Conservation (phyloP, 2,888 invertebrate genomes). For the Scaptomyza parva region DNA sequence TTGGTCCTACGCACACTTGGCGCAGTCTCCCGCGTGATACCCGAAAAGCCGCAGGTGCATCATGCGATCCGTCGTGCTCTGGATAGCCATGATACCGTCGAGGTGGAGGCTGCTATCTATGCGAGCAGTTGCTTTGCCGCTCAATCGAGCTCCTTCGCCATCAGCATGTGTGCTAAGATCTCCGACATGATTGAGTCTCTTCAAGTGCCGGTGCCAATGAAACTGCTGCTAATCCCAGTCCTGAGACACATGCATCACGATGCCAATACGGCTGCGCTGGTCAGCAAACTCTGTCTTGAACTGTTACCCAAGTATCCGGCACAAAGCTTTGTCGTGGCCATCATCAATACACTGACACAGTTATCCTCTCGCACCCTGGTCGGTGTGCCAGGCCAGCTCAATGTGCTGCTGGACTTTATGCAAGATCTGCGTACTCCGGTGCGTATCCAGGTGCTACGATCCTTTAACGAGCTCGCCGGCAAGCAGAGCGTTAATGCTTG, state of each 20-base stretch:
- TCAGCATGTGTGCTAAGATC: constrained; percentile 97
- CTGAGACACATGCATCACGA: constrained; percentile 97
- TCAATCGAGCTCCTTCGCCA: constrained; percentile 97
- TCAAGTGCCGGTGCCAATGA: constrained; percentile 96
- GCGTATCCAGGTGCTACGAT: constrained; percentile 88
- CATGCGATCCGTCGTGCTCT: constrained; percentile 96
- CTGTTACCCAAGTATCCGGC: constrained; percentile 92
- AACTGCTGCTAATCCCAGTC: constrained; percentile 95
- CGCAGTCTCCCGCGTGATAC: constrained; percentile 96
- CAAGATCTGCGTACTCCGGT: constrained; percentile 90
- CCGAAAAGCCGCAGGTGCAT: constrained; percentile 97
- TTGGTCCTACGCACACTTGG: constrained; percentile 94
- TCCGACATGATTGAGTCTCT: constrained; percentile 97
- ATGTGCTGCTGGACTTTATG: constrained; percentile 88
- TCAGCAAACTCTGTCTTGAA: constrained; percentile 90
- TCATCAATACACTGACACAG: constrained; percentile 94
- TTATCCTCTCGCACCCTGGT: constrained; percentile 95
- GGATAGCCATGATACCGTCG: constrained; percentile 97
- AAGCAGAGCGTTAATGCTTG: constrained; percentile 91
- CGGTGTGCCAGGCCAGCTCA: constrained; percentile 94
- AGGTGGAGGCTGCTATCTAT: constrained; percentile 98
- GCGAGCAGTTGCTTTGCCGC: constrained; percentile 97
- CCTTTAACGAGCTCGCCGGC: constrained; percentile 89
- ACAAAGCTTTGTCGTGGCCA: constrained; percentile 92
- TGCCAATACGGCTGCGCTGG: constrained; percentile 87